Base-by-base conservation (phyloP, 1,140 invertebrate genomes). In the Leptopilina boulardi region DNA sequence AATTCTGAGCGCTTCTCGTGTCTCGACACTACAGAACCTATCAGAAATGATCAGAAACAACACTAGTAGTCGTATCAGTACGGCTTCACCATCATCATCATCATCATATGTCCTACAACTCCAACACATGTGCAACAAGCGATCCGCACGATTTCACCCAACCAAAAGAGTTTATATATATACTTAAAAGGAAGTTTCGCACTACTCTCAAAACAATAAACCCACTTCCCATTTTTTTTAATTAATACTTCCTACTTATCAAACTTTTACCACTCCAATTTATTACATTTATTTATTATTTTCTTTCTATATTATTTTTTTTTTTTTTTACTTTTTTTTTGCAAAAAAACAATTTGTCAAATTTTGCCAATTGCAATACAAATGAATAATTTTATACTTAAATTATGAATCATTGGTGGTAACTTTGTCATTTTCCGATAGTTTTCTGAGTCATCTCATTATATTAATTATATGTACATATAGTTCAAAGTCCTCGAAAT, bases 1-100 rank as follows among this genome's bases (percentile, higher is more conserved):
- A 80, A 74, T 70, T 75, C 79, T 76, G 74, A 76, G 72, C 78
- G 71, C 77, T 79, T 79, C 80, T 78, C 80, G 73, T 77, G 79
- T 83, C 51, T 75, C 79, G 66, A 70, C 66, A 77, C 71, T n/a
- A 78, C 42, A 79, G 76, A 80, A 77, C 18, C 54, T 21, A 23
- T 23, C 54, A 21, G 54, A 21, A 59, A 18, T 21, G 51, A 21
- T 11, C 47, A 51, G 47, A 18, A 51, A 51, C 47, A 51, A 51
- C 47, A 51, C 47, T n/a, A 51, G 47, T 51, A 51, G 47, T n/a
- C 47, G 34, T 38, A 51, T 18, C 42, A 44, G 42, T 44, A 11
- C 15, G 42, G 42, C 42, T 44, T 44, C 42, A 2, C 21, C 54
- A 21, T 19, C 34, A 38, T 38, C 34, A 38, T 54, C 21, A 23